These are phyloP conservation scores for Eretmocerus hayati DNA, from an alignment of 2,888 invertebrate species.

Conservation along the genomic window DNA sequence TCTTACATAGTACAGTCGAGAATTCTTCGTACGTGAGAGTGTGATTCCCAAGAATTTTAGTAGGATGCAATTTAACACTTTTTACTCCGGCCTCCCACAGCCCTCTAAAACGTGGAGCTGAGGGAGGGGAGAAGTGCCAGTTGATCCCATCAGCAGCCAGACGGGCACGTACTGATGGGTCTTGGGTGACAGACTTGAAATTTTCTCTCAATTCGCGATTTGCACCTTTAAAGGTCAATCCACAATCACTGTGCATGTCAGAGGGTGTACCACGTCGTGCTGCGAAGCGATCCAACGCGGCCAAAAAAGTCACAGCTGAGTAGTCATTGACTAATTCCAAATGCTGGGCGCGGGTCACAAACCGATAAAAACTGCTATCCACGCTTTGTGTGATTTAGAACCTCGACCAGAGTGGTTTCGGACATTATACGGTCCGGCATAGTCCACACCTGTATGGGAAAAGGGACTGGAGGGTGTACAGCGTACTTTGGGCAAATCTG, in stretches of 20 bases:
- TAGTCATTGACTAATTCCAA: not conserved
- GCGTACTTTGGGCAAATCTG: conserved; percentile 10
- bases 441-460: not conserved
- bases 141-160: not conserved
- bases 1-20: no score
- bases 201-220: not conserved
- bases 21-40: conserved; percentile 17
- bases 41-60: conserved; percentile 35
- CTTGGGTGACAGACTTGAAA: no score
- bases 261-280: not conserved
- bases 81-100: not conserved
- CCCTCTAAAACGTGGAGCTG: not conserved
- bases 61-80: not conserved
- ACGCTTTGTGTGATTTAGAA: no score
- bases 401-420: not conserved
- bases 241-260: not conserved
- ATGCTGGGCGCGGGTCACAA: conserved; percentile 1
- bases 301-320: not conserved
- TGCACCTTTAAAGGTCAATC: not conserved
- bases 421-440: not conserved
- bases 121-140: not conserved
- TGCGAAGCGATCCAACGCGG: not conserved
- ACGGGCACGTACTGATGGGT: no score
- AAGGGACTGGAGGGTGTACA: conserved; percentile 24
- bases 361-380: not conserved